phyloP scores from a whole-genome alignment of 1,140 invertebrate genomes.

The Theocolax elegans region DNA sequence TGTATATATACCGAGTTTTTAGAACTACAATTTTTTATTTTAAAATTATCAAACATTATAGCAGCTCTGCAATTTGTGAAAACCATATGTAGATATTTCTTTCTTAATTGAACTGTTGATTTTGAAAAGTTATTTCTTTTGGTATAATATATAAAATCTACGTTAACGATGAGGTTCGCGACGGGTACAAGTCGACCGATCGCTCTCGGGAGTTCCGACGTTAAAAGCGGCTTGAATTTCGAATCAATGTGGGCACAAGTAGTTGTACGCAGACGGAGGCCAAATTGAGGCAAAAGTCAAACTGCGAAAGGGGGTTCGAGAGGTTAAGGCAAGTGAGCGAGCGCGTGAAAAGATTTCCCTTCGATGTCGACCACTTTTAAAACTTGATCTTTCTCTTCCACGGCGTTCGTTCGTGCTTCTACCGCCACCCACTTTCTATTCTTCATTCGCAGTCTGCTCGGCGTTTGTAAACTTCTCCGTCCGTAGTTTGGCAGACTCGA shows the following conservation, averaged over 20 bases:
- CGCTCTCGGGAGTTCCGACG: constrained; percentile 1
- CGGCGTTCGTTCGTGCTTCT: background rate
- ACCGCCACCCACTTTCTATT: background rate
- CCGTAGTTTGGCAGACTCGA: constrained; percentile 17
- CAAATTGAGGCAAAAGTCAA: constrained; percentile 29
- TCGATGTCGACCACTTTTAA: constrained; percentile 26
- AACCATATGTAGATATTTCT: too few relatives aligned
- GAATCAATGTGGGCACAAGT: constrained; percentile 16
- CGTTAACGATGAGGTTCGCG: too few relatives aligned
- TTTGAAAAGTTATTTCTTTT: too few relatives aligned
- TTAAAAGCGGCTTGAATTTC: constrained; percentile 27
- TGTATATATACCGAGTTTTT: too few relatives aligned
- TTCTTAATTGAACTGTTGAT: too few relatives aligned
- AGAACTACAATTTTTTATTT: too few relatives aligned
- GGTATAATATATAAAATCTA: too few relatives aligned
- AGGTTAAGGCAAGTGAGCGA: background rate
- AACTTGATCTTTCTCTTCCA: constrained; percentile 11
- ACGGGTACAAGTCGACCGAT: background rate
- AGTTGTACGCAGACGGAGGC: background rate
- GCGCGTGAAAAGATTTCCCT: constrained; percentile 30
- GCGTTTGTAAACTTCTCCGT: constrained; percentile 29
- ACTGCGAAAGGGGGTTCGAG: background rate
- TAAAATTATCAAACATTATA: too few relatives aligned
- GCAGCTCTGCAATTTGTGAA: too few relatives aligned
- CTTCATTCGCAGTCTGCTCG: constrained; percentile 31